Evolutionary conservation across 2,113 vertebrate genomes (phyloP).

Genomic region (Lontra canadensis): DNA sequence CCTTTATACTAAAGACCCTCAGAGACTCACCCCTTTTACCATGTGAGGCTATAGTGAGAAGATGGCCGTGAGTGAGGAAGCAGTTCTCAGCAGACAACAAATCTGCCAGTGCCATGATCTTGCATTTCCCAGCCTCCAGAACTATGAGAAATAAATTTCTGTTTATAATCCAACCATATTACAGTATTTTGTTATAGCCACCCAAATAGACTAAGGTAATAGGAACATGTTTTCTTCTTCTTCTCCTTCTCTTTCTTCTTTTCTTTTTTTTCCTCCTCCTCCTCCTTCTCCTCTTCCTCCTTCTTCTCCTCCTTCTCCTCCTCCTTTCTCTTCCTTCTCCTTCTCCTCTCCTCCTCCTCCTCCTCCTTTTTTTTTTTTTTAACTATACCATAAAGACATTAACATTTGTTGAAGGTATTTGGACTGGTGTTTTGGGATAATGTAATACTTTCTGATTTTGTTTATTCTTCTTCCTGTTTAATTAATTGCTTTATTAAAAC

Average conservation of each 20-base stretch:
- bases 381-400: not conserved
- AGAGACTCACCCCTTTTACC: not conserved
- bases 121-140: not conserved
- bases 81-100: not conserved
- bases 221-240: not conserved
- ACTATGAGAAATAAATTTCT: not conserved
- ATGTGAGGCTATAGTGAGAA: not conserved
- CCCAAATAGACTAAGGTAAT: not conserved
- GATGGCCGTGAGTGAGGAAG: not conserved
- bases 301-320: too few relatives aligned
- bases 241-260: too few relatives aligned
- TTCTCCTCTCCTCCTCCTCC: too few relatives aligned
- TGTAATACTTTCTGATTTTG: not conserved
- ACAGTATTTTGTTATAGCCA: not conserved
- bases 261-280: too few relatives aligned
- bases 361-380: not conserved
- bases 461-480: not conserved
- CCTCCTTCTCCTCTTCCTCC: not conserved
- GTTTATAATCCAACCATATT: not conserved
- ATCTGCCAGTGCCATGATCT: not conserved
- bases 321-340: too few relatives aligned
- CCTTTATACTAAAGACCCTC: not conserved
- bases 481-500: not conserved
- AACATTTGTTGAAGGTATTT: not conserved
- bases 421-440: not conserved